Conservation (phyloP, 2,888 invertebrate genomes). For the Creontiades dilutus region DNA sequence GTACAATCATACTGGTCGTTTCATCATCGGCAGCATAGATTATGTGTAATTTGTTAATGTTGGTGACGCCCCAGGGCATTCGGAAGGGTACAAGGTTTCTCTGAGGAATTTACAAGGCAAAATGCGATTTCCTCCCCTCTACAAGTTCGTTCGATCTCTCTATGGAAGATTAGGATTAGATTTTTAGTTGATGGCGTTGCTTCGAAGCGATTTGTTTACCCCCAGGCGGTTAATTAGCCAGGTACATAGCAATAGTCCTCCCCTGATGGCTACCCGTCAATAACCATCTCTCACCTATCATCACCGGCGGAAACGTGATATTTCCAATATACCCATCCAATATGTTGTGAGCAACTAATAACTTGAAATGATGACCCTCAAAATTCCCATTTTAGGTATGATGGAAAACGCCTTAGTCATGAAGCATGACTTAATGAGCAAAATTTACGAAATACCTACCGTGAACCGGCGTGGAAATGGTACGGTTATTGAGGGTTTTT, state of each 20-base stretch:
- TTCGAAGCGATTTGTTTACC: neutral
- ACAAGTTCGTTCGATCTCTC: neutral
- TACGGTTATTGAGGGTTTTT: too few species aligned
- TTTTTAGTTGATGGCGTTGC: neutral
- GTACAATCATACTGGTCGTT: slow-evolving; percentile 19
- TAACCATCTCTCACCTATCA: neutral
- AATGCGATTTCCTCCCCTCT: neutral
- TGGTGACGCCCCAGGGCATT: slow-evolving; percentile 40
- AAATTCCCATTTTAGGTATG: too few species aligned
- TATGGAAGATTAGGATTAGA: neutral
- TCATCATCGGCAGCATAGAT: slow-evolving; percentile 39
- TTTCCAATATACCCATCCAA: neutral
- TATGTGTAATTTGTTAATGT: slow-evolving; percentile 47
- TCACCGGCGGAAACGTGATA: neutral
- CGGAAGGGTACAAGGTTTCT: slow-evolving; percentile 33
- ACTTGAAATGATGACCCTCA: too few species aligned
- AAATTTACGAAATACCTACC: too few species aligned
- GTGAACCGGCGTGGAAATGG: too few species aligned
- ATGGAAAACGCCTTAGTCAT: too few species aligned
- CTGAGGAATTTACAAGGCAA: slow-evolving; percentile 30
- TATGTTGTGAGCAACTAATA: too few species aligned
- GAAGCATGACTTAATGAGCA: too few species aligned
- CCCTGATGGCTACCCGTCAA: neutral
- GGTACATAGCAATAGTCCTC: neutral
- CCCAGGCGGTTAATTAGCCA: neutral